Evolutionary conservation across 2,113 vertebrate genomes (phyloP).

Genomic region (Hippocampus abdominalis): DNA sequence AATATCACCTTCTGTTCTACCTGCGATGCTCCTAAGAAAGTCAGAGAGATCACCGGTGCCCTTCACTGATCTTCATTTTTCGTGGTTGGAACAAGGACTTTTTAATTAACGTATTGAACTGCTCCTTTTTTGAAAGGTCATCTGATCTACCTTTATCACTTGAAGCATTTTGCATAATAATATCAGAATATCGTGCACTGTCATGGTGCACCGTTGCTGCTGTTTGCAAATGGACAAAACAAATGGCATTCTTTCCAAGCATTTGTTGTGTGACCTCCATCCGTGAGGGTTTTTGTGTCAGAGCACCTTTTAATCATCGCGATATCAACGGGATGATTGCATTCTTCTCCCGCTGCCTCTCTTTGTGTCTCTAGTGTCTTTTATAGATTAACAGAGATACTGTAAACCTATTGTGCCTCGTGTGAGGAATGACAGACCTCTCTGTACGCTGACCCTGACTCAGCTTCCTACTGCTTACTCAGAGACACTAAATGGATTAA

Average conservation of each 20-base stretch:
- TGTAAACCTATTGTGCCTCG: constrained; percentile 46
- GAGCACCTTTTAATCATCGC: constrained; percentile 25
- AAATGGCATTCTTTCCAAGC: background rate
- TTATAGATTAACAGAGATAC: constrained; percentile 44
- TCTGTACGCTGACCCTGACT: constrained; percentile 53
- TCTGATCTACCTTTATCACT: constrained; percentile 33
- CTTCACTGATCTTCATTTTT: constrained; percentile 20
- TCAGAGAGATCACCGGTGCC: constrained; percentile 22
- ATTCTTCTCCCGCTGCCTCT: constrained; percentile 11
- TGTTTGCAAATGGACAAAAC: constrained; percentile 4
- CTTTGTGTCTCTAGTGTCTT: constrained; percentile 24
- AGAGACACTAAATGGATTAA: constrained; percentile 71
- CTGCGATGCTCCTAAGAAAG: constrained; percentile 27
- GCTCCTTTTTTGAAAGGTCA: constrained; percentile 44
- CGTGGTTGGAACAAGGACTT: constrained; percentile 34
- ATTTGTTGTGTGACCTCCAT: constrained; percentile 8
- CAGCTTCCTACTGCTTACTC: constrained; percentile 60
- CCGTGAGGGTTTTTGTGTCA: constrained; percentile 4
- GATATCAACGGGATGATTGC: constrained; percentile 12
- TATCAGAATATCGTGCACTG: background rate
- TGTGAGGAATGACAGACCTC: constrained; percentile 55
- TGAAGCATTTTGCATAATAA: constrained; percentile 24
- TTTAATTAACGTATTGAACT: constrained; percentile 58
- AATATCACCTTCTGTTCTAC: constrained; percentile 12
- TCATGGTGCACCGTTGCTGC: background rate